Base-by-base conservation (phyloP, 2,113 vertebrate genomes). In the Syngnathus scovelli region DNA sequence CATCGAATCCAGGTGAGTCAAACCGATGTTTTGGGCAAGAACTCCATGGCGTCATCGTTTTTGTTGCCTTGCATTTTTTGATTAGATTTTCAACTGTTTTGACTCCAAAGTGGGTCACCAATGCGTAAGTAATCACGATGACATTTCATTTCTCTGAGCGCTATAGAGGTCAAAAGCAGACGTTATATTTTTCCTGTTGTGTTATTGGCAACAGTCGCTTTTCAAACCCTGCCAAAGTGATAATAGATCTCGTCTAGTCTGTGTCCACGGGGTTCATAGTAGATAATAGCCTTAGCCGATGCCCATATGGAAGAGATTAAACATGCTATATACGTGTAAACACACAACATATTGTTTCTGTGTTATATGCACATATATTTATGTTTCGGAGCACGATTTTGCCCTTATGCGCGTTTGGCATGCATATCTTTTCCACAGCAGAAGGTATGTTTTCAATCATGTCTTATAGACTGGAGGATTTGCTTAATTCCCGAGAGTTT, bases 1-100 rank as follows among this genome's bases (percentile, higher is more conserved):
- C 67, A 88, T 87, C 43, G 90, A 92, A 64, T 86, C 87, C 75
- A 88, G 90, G 90, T 91, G 83, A 92, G 90, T 85, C 72, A 19
- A 49, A 36, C 61, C 54, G 18, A 61, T 60, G 55, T 46, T 68
- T 33, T 65, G 55, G 48, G 43, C 36, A 54, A 36, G 51, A 52
- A 12, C 48, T 61, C 61, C 44, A 33, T n/a, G 61, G 56, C 54
- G 33, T 55, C 21, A 52, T 58, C 58, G n/a, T 21, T 5, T 43
- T 16, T 1, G 62, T 56, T 44, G 11, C 21, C 1, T 54, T 64
- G 60, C 23, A 10, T 61, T 36, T 61, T 49, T 41, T 56, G 27
- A 69, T 70, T 75, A 27, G 44, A n/a, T 74, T 66, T 71, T 61
- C 73, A 85, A 80, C 59, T 84, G 63, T 49, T 41, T 23, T 11